Evolutionary conservation across 1,140 invertebrate genomes (phyloP).

Genomic region (Idris sp.): DNA sequence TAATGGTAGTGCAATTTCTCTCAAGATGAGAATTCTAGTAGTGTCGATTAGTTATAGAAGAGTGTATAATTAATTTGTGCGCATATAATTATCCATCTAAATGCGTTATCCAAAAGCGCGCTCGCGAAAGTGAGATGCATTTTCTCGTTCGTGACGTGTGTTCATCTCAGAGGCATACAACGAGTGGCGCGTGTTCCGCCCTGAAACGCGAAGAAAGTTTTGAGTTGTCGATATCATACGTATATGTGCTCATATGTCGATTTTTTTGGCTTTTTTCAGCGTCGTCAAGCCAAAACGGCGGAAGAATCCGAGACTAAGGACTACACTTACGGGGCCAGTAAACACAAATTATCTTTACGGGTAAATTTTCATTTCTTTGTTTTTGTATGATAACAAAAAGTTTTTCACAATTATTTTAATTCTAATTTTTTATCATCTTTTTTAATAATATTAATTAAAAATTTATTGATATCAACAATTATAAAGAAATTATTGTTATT

Average conservation of each 20-base stretch:
- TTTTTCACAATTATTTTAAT: too few relatives aligned
- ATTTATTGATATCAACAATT: too few relatives aligned
- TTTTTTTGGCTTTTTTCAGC: slow-evolving; percentile 68
- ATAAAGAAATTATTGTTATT: too few relatives aligned
- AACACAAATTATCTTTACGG: slow-evolving; percentile 73
- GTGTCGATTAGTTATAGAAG: slow-evolving; percentile 20
- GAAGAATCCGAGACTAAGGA: slow-evolving; percentile 71
- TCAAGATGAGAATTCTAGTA: background rate
- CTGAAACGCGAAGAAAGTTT: slow-evolving; percentile 74
- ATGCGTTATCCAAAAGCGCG: slow-evolving; percentile 46
- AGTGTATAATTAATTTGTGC: slow-evolving; percentile 30
- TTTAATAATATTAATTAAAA: too few relatives aligned
- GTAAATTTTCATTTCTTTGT: slow-evolving; percentile 57
- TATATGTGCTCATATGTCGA: slow-evolving; percentile 20
- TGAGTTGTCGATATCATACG: slow-evolving; percentile 10
- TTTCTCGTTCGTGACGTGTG: slow-evolving; percentile 59
- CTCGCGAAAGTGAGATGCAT: slow-evolving; percentile 58
- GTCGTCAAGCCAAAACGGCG: slow-evolving; percentile 69
- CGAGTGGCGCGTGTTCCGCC: slow-evolving; percentile 66
- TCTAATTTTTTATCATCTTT: too few relatives aligned
- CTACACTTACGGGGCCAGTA: slow-evolving; percentile 65
- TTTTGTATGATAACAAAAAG: too few relatives aligned
- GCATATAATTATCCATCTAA: slow-evolving; percentile 31
- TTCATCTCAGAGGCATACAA: too few relatives aligned
- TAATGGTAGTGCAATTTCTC: slow-evolving; percentile 26